phyloP scores from a whole-genome alignment of 2,113 vertebrate species.

The Microcebus jonahi region DNA sequence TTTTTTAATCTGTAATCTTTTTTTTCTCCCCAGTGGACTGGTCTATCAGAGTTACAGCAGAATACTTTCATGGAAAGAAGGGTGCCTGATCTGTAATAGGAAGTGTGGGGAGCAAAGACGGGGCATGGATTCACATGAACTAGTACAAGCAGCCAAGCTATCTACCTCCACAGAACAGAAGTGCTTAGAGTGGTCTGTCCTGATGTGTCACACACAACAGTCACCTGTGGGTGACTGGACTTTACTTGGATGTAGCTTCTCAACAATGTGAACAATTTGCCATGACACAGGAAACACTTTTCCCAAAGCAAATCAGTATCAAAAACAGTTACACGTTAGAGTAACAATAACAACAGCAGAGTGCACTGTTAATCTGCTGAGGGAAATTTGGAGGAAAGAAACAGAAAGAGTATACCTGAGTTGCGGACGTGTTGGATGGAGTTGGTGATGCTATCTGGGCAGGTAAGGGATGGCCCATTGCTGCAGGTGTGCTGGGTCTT shows the following conservation, averaged over 20 bases:
- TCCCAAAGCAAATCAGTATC: neutral
- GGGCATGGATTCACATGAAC: neutral
- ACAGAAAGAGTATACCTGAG: neutral
- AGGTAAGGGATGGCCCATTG: rapidly evolving
- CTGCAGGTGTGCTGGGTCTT: neutral
- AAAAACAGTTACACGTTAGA: neutral
- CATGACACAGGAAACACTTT: neutral
- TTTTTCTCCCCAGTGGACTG: neutral
- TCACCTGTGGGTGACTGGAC: neutral
- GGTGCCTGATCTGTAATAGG: neutral
- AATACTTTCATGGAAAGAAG: neutral
- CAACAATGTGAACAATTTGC: neutral
- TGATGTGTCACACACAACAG: neutral
- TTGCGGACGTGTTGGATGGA: rapidly evolving
- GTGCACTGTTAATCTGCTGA: no score
- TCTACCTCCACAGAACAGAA: rapidly evolving
- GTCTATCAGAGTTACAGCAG: neutral
- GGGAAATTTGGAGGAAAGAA: neutral
- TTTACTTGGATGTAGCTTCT: neutral
- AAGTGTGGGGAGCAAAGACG: neutral
- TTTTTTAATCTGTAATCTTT: neutral
- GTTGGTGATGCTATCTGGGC: neutral
- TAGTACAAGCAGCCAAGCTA: no score
- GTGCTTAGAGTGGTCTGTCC: neutral
- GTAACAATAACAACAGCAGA: neutral